Evolutionary conservation across 2,888 invertebrate genomes (phyloP).

Genomic region (Scelioninae gen. 1): DNA sequence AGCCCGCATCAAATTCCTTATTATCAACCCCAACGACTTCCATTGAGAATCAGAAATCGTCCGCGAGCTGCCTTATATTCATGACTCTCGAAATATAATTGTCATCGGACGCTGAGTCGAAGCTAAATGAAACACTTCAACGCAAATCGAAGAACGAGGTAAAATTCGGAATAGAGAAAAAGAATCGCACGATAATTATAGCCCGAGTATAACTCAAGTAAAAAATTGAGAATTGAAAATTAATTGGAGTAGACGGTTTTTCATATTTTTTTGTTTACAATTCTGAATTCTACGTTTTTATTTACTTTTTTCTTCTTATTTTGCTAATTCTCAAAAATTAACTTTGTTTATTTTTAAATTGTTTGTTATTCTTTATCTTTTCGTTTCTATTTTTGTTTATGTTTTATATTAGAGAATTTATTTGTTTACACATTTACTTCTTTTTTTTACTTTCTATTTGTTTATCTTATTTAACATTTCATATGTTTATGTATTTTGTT

Average conservation of each 20-base stretch:
- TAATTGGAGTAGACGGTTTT: no score
- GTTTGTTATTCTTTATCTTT: no score
- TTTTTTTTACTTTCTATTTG: neutral
- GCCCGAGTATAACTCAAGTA: no score
- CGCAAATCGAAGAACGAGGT: neutral
- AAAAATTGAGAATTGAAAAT: no score
- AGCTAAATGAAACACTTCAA: conserved; percentile 10
- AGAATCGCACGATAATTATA: neutral
- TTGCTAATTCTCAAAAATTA: no score
- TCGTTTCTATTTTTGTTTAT: neutral
- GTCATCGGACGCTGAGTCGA: conserved; percentile 1
- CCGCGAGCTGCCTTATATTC: conserved; percentile 45
- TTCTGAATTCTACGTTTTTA: no score
- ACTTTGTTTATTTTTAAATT: no score
- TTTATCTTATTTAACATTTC: no score
- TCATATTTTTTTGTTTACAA: no score
- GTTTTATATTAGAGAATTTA: neutral
- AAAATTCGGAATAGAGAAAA: neutral
- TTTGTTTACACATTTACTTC: neutral
- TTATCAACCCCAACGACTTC: conserved; percentile 38
- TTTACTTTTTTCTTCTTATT: no score
- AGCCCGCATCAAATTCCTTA: conserved; percentile 54
- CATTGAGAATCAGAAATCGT: conserved; percentile 14
- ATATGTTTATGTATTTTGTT: no score
- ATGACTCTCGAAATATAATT: conserved; percentile 31